These are phyloP conservation scores for Entelurus aequoreus DNA, from an alignment of 2,113 vertebrate species.

Conservation along the genomic window DNA sequence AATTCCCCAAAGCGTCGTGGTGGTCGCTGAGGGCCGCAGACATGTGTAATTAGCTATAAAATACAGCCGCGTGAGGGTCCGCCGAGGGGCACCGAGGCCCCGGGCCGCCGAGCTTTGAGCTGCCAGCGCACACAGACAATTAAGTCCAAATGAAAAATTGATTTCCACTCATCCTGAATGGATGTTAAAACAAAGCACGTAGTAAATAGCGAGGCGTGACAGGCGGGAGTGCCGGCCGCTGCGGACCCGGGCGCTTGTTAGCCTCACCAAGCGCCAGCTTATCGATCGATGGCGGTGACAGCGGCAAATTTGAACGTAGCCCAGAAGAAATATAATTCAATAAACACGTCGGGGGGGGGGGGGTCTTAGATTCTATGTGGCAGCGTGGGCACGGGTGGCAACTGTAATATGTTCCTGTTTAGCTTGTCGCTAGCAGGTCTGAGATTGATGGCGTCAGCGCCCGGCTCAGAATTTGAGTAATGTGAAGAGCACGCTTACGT, in stretches of 20 bases:
- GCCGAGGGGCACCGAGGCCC: slow-evolving; percentile 27
- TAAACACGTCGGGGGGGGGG: slow-evolving; percentile 47
- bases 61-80: slow-evolving; percentile 48
- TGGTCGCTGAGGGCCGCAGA: slow-evolving; percentile 35
- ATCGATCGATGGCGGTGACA: slow-evolving; percentile 60
- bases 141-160: slow-evolving; percentile 72
- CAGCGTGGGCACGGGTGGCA: slow-evolving; percentile 31
- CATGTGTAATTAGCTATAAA: slow-evolving; percentile 67
- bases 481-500: not conserved
- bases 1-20: slow-evolving; percentile 44
- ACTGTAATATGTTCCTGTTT: slow-evolving; percentile 20
- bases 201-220: slow-evolving; percentile 65
- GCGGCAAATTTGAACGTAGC: slow-evolving; percentile 43
- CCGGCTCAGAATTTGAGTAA: not conserved
- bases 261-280: slow-evolving; percentile 46
- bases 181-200: slow-evolving; percentile 70
- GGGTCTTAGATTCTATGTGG: slow-evolving; percentile 30
- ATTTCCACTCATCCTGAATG: slow-evolving; percentile 70
- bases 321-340: slow-evolving; percentile 57
- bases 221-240: slow-evolving; percentile 49
- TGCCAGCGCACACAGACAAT: slow-evolving; percentile 59
- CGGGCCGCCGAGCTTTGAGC: slow-evolving; percentile 50
- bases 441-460: slow-evolving; percentile 14
- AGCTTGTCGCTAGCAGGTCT: slow-evolving; percentile 5
- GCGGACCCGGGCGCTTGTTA: slow-evolving; percentile 59